Conservation (phyloP, 2,797 vertebrate genomes). For the Sebastes minor region DNA sequence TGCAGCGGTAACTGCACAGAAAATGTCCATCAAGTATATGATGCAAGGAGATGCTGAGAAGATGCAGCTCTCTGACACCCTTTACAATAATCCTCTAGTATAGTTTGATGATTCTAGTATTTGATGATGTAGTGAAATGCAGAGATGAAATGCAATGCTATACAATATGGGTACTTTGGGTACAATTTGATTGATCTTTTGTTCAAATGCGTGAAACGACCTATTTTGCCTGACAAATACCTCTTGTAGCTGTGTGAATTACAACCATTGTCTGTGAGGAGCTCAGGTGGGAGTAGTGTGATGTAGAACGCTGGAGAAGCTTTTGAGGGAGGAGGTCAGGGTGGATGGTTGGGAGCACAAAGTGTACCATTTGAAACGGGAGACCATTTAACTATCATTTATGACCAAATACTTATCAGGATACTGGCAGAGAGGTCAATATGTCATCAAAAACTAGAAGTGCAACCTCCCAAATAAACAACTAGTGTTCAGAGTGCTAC, state of each 20-base stretch:
- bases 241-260: background rate
- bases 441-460: background rate
- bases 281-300: background rate
- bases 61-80: background rate
- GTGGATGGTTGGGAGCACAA: background rate
- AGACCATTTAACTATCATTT: background rate
- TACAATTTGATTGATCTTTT: background rate
- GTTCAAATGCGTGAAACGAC: background rate
- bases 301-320: too few species aligned
- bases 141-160: background rate
- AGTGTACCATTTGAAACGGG: background rate
- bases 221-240: background rate
- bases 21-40: conserved; percentile 34
- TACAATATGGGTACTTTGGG: background rate
- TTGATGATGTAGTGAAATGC: background rate
- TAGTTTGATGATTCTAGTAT: background rate
- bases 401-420: background rate
- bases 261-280: background rate
- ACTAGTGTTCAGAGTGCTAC: background rate
- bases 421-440: background rate
- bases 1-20: conserved; percentile 37
- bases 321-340: too few species aligned
- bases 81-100: background rate
- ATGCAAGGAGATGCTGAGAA: conserved; percentile 18
- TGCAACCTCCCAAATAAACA: background rate